Conservation (phyloP, 2,797 vertebrate species). For the Crenichthys baileyi region DNA sequence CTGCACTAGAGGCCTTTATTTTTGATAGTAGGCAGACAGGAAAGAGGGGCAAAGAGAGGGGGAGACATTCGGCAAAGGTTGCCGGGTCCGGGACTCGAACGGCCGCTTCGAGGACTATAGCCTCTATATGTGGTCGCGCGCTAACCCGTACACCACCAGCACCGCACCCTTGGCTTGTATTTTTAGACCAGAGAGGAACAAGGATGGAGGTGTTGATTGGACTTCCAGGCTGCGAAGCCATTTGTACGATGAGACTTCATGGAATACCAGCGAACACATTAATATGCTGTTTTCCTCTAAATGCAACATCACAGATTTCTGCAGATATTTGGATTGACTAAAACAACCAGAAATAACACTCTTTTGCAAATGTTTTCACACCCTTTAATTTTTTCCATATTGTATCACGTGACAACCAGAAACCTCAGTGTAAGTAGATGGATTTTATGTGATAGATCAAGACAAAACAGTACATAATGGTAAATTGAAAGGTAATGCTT, state of each 20-base stretch:
- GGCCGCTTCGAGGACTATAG: too few species aligned
- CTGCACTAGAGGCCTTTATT: too few species aligned
- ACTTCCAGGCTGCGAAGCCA: constrained; percentile 55
- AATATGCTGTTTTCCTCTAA: constrained; percentile 38
- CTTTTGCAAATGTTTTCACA: too few species aligned
- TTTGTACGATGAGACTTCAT: constrained; percentile 35
- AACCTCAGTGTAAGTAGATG: background rate
- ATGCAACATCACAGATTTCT: constrained; percentile 17
- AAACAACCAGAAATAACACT: background rate
- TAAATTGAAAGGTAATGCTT: background rate
- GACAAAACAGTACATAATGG: background rate
- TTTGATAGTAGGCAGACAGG: too few species aligned
- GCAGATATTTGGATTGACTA: constrained; percentile 4
- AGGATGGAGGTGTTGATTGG: constrained; percentile 71
- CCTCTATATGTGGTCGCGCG: too few species aligned
- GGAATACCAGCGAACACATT: constrained; percentile 28
- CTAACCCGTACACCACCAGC: too few species aligned
- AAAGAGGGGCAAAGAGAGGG: too few species aligned
- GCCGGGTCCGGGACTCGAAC: too few species aligned
- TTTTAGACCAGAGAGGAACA: constrained; percentile 59
- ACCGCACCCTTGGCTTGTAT: too few species aligned
- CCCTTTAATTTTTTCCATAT: background rate
- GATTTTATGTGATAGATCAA: background rate
- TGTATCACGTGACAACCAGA: background rate
- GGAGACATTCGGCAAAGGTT: too few species aligned